phyloP scores from a whole-genome alignment of 2,113 vertebrate genomes.

The Oenanthe oenanthe region DNA sequence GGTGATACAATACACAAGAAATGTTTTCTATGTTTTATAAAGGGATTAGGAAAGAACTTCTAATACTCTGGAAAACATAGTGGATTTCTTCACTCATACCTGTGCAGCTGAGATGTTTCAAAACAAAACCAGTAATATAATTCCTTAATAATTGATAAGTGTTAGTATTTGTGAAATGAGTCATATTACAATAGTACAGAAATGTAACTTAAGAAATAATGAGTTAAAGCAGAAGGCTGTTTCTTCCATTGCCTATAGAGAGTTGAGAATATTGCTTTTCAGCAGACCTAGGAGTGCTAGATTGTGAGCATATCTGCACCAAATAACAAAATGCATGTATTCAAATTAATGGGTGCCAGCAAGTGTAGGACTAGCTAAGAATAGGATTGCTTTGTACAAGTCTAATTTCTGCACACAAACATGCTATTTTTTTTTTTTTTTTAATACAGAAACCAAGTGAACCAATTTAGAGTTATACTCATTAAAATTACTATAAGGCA shows the following conservation, averaged over 20 bases:
- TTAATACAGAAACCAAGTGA: neutral
- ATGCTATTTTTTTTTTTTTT: neutral
- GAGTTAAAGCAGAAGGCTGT: neutral
- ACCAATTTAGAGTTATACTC: neutral
- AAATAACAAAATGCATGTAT: neutral
- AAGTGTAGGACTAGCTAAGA: neutral
- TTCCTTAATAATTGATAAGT: neutral
- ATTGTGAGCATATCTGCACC: neutral
- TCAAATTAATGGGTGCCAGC: neutral
- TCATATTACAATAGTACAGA: neutral
- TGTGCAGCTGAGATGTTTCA: neutral
- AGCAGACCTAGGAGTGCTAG: neutral
- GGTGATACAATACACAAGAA: neutral
- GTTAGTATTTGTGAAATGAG: neutral
- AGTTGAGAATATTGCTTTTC: neutral
- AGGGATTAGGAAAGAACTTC: neutral
- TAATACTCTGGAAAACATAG: neutral
- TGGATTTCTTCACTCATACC: neutral
- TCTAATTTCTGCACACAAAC: neutral
- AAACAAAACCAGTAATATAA: neutral
- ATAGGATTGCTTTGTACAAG: neutral
- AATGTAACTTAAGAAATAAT: neutral
- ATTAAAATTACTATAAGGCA: neutral
- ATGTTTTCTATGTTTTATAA: neutral
- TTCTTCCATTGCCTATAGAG: neutral